Evolutionary conservation across 1,140 invertebrate species (phyloP).

Genomic region (Heliconius congener): DNA sequence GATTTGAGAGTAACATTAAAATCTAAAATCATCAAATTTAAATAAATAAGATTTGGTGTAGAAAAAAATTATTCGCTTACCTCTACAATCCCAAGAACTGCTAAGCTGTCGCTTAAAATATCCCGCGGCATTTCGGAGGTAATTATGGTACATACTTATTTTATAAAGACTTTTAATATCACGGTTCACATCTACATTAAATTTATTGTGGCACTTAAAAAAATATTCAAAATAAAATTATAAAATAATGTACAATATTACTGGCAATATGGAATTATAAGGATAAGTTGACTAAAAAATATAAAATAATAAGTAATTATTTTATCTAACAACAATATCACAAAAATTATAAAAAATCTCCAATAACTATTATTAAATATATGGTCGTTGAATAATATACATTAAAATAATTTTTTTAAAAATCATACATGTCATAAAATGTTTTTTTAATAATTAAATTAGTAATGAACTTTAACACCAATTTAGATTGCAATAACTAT

Average conservation of each 20-base stretch:
- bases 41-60: background rate
- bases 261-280: background rate
- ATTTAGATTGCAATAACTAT: background rate
- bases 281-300: background rate
- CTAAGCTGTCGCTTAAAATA: constrained; percentile 72
- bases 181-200: background rate
- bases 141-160: constrained; percentile 42
- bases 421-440: background rate
- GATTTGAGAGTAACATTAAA: too few relatives aligned
- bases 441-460: constrained; percentile 6
- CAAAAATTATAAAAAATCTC: background rate
- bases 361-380: background rate
- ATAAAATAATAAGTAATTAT: background rate
- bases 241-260: background rate
- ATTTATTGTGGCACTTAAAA: background rate
- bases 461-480: constrained; percentile 2
- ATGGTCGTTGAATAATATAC: background rate
- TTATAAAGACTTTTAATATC: background rate
- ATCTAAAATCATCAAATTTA: background rate
- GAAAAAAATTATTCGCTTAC: constrained; percentile 42
- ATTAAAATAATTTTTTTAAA: background rate
- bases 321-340: background rate
- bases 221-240: background rate
- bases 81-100: constrained; percentile 72
- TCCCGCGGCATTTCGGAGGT: constrained; percentile 66